These are phyloP conservation scores for Pipistrellus nathusii DNA, from an alignment of 2,797 vertebrate genomes.

Conservation along the genomic window DNA sequence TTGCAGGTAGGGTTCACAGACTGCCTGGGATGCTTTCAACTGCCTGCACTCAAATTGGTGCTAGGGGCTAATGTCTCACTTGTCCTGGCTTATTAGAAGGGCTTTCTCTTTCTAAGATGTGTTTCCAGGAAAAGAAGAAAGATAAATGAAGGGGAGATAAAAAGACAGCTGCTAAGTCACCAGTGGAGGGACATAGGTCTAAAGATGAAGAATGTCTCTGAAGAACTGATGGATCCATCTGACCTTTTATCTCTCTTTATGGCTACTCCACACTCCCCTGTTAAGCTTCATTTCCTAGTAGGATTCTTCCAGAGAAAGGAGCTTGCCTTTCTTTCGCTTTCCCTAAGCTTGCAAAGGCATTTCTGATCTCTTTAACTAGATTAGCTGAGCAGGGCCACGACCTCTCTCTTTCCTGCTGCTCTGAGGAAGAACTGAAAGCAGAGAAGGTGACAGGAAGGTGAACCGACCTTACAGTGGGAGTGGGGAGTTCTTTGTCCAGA, in stretches of 20 bases:
- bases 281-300: conserved; percentile 51
- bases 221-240: not conserved
- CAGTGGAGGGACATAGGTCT: conserved; percentile 72
- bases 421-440: not conserved
- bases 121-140: conserved; percentile 72
- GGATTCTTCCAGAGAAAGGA: conserved; percentile 59
- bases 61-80: conserved; percentile 71
- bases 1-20: conserved; percentile 66
- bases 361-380: conserved; percentile 14
- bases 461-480: conserved; percentile 62
- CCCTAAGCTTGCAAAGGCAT: conserved; percentile 38
- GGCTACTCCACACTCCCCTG: conserved; percentile 46
- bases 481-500: conserved; percentile 68
- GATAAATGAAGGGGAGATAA: conserved; percentile 1
- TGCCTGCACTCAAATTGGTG: conserved; percentile 69
- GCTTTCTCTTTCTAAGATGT: conserved; percentile 67
- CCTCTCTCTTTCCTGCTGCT: not conserved
- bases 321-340: not conserved
- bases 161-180: not conserved
- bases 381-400: conserved; percentile 50
- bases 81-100: conserved; percentile 82
- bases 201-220: not conserved
- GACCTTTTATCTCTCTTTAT: conserved; percentile 69
- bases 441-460: conserved; percentile 66
- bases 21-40: conserved; percentile 62